Evolutionary conservation across 2,888 invertebrate species (phyloP).

Genomic region (Lepeophtheirus nordmannii): DNA sequence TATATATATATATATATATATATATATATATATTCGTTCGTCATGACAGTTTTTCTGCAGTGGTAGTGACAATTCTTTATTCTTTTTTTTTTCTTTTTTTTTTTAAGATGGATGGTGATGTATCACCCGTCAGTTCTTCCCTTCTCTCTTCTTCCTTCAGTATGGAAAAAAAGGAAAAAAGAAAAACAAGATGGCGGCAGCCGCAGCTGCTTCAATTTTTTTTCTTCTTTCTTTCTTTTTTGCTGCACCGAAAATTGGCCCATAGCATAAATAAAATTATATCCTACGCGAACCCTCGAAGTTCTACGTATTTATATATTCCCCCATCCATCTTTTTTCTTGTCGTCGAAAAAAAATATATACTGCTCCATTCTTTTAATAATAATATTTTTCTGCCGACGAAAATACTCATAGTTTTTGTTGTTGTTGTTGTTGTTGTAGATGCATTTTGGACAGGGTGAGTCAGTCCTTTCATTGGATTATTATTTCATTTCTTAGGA

Average conservation of each 20-base stretch:
- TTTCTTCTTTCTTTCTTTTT: not conserved
- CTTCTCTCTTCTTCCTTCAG: not conserved
- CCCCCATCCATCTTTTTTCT: not conserved
- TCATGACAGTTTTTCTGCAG: conserved; percentile 3
- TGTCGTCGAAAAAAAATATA: not conserved
- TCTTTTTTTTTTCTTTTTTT: not conserved
- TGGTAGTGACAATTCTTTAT: conserved; percentile 6
- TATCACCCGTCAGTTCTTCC: conserved; percentile 9
- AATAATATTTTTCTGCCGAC: not conserved
- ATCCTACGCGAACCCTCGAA: not conserved
- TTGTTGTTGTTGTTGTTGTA: too few species aligned
- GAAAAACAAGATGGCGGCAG: conserved; percentile 1
- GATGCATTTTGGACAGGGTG: too few species aligned
- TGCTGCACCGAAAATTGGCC: conserved; percentile 7
- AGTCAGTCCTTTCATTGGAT: too few species aligned
- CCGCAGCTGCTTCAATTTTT: not conserved
- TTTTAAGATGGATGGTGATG: conserved; percentile 6
- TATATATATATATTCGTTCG: not conserved
- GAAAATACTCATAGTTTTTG: too few species aligned
- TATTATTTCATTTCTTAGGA: too few species aligned
- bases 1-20: not conserved
- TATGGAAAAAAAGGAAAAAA: too few species aligned
- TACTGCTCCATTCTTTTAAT: conserved; percentile 8
- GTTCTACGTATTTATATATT: too few species aligned
- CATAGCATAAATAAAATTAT: conserved; percentile 3